A percentile compares a stretch with the other conserved stretches of the same genome.
Conservation (phyloP, 1,140 invertebrate species). For the Alviniconcha marisindica region DNA sequence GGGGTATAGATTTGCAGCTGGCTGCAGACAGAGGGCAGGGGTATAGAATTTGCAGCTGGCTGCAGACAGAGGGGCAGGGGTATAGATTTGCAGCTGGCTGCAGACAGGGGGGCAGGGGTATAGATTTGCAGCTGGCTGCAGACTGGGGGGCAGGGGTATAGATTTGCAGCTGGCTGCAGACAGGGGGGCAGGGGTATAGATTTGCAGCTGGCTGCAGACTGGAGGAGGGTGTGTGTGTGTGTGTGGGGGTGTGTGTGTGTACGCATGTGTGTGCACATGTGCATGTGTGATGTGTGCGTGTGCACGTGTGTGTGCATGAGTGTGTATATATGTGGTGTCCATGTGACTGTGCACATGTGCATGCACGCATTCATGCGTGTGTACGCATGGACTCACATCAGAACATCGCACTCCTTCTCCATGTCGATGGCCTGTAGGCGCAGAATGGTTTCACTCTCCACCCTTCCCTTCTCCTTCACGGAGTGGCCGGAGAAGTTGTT, state of each 20-base stretch:
- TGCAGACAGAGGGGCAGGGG: no score
- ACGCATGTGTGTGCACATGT: neutral
- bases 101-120: no score
- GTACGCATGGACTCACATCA: slow-evolving; percentile 76
- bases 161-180: no score
- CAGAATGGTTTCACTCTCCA: slow-evolving; percentile 49
- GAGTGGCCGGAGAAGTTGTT: slow-evolving; percentile 56
- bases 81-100: no score
- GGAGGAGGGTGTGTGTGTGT: neutral
- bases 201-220: no score
- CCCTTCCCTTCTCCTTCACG: neutral
- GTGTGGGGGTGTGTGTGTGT: slow-evolving; percentile 1
- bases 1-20: no score
- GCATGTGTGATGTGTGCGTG: neutral
- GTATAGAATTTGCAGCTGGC: no score
- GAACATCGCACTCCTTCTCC: slow-evolving; percentile 81
- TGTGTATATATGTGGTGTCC: slow-evolving; percentile 6
- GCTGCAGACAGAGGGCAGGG: no score
- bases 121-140: no score
- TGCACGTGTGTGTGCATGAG: neutral
- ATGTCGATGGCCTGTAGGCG: slow-evolving; percentile 77
- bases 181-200: no score
- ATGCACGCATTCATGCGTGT: neutral
- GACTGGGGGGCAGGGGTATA: no score
- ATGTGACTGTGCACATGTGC: neutral